Evolutionary conservation across 2,113 vertebrate species (phyloP).

Genomic region (Corythaixoides concolor): DNA sequence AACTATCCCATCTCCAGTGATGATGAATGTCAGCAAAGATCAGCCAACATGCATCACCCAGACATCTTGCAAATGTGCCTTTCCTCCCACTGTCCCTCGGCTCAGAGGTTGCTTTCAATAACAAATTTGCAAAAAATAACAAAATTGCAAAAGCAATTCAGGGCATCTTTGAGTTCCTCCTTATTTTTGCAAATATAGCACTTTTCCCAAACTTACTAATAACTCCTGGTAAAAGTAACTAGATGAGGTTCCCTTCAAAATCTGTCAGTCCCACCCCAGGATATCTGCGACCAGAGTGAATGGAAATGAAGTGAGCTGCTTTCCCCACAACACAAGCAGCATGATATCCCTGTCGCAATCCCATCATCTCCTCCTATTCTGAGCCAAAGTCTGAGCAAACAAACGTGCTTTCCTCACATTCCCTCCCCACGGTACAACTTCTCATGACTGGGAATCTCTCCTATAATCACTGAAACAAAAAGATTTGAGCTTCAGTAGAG

Average conservation of each 20-base stretch:
- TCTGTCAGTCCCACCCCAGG: neutral
- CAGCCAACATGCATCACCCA: neutral
- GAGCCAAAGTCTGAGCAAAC: neutral
- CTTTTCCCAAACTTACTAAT: neutral
- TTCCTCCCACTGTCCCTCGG: constrained; percentile 44
- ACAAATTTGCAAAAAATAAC: neutral
- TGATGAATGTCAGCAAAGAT: constrained; percentile 62
- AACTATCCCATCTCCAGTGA: constrained; percentile 16
- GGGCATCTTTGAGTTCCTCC: neutral
- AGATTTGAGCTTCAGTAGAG: neutral
- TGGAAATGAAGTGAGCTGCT: neutral
- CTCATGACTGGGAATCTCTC: neutral
- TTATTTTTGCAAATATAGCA: neutral
- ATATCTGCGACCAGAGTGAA: neutral
- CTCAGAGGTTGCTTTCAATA: neutral
- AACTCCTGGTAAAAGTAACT: neutral
- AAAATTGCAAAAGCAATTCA: neutral
- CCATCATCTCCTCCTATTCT: neutral
- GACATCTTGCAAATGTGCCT: neutral
- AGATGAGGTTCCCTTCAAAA: neutral
- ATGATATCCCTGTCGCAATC: neutral
- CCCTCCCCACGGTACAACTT: neutral
- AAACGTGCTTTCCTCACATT: neutral
- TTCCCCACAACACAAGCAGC: neutral
- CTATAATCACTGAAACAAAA: neutral